Percentiles rank a stretch among this genome's conserved stretches.
Conservation (phyloP, 2,888 invertebrate species). For the Caenorhabditis plicata region DNA sequence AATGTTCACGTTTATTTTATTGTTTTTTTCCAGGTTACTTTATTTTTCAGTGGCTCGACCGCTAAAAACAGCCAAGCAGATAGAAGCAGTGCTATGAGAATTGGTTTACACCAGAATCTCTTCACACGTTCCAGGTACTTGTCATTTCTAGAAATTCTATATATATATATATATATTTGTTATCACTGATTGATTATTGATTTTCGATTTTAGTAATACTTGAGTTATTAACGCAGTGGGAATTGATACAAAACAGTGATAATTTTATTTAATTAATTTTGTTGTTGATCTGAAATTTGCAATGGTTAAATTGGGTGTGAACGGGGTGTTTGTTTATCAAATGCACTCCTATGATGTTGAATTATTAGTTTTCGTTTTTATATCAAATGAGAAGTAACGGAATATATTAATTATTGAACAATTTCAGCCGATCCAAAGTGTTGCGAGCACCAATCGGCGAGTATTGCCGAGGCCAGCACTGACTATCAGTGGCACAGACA, state of each 20-base stretch:
- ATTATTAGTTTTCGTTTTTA: slow-evolving; percentile 1
- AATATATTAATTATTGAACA: background rate
- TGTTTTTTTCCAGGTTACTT: slow-evolving; percentile 27
- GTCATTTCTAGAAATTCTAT: slow-evolving; percentile 1
- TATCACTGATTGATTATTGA: background rate
- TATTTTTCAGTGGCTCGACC: slow-evolving; percentile 27
- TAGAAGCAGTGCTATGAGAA: slow-evolving; percentile 49
- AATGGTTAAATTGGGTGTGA: slow-evolving; percentile 18
- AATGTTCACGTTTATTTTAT: too few relatives aligned
- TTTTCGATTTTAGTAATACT: background rate
- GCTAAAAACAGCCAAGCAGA: slow-evolving; percentile 27
- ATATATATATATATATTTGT: background rate
- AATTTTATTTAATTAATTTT: background rate
- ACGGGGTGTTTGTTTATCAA: slow-evolving; percentile 20
- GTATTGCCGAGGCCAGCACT: slow-evolving; percentile 62
- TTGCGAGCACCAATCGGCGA: slow-evolving; percentile 53
- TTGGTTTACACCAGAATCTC: slow-evolving; percentile 34
- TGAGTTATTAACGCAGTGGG: too few relatives aligned
- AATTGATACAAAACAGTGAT: background rate
- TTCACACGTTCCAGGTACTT: slow-evolving; percentile 29
- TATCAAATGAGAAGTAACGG: background rate
- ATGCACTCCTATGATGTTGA: slow-evolving; percentile 1
- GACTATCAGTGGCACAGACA: slow-evolving; percentile 40
- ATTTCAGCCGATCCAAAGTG: slow-evolving; percentile 44
- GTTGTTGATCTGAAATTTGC: background rate